Base-by-base conservation (phyloP, 2,888 invertebrate species). In the Hedya salicella region DNA sequence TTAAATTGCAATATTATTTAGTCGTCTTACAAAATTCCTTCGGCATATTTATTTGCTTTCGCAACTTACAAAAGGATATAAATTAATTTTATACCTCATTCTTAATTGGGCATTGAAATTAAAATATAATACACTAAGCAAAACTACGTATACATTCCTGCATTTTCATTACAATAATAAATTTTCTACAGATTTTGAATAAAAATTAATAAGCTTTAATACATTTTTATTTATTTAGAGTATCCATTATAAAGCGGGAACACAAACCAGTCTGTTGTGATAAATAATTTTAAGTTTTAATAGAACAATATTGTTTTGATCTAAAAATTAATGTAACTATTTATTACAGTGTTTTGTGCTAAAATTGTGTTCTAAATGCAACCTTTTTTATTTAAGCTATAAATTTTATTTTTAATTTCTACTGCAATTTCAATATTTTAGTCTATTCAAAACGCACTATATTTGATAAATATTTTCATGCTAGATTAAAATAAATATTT, bases 261-360 rank as follows among this genome's bases (percentile, higher is more conserved):
- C 84, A 87, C 82, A 85, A 88, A 89, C 86, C 87, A 87, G 81
- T 86, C 83, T 87, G 83, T 88, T 91, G 90, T 91, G 90, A 91
- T 91, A 91, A 85, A 85, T 88, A 86, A 85, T 87, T 86, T 82
- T 87, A 86, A 87, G 85, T 78, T 76, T 78, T 75, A 73, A 73
- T 79, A 78, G 74, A 79, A 75, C 76, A 78, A 77, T 78, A 75
- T 81, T 79, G 80, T 82, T 82, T 79, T 79, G 74, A 72, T 75
- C 76, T 73, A 77, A 78, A n/a, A 77, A 78, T 73, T 74, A 71
- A 65, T 80, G 73, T 79, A 50, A 48, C 44, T 65, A 81, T 81
- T 79, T 81, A 79, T 80, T 78, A 69, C 69, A 75, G 71, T 71
- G 70, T 74, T 72, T 74, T 75, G 73, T 79, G 76, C 76, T 77